phyloP scores from a whole-genome alignment of 2,113 vertebrate species.

The Leucopsar rothschildi region DNA sequence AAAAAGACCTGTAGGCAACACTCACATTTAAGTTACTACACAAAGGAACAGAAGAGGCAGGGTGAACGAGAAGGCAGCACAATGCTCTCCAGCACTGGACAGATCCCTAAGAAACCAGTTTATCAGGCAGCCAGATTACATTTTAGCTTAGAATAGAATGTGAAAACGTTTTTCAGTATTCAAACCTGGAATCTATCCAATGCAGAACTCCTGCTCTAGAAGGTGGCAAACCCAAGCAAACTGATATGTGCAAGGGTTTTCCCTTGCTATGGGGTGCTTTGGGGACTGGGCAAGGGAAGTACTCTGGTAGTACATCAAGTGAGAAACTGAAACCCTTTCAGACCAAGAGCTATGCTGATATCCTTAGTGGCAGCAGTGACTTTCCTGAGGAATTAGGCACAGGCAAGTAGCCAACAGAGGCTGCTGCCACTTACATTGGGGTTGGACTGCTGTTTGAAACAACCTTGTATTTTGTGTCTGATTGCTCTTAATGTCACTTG shows the following conservation, averaged over 20 bases:
- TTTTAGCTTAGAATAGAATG: background rate
- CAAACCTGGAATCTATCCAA: background rate
- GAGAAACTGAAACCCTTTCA: background rate
- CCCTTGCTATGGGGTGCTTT: background rate
- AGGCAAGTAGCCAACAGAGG: background rate
- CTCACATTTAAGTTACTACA: background rate
- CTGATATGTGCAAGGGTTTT: fast-evolving
- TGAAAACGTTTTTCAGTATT: background rate
- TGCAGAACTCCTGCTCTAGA: background rate
- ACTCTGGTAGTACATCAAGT: fast-evolving
- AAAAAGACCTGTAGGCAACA: background rate
- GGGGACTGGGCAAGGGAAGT: background rate
- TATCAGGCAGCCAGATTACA: background rate
- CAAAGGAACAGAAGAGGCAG: background rate
- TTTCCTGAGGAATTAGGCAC: background rate
- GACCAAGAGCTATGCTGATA: background rate
- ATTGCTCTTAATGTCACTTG: too few species aligned
- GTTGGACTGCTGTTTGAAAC: background rate
- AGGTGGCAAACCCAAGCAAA: background rate
- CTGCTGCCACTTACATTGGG: background rate
- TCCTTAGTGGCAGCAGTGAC: fast-evolving
- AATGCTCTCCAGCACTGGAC: background rate
- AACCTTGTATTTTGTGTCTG: fast-evolving
- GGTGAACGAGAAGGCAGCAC: background rate
- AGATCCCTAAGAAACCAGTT: background rate